Conservation (phyloP, 2,888 invertebrate genomes). For the Yponomeuta cagnagella region DNA sequence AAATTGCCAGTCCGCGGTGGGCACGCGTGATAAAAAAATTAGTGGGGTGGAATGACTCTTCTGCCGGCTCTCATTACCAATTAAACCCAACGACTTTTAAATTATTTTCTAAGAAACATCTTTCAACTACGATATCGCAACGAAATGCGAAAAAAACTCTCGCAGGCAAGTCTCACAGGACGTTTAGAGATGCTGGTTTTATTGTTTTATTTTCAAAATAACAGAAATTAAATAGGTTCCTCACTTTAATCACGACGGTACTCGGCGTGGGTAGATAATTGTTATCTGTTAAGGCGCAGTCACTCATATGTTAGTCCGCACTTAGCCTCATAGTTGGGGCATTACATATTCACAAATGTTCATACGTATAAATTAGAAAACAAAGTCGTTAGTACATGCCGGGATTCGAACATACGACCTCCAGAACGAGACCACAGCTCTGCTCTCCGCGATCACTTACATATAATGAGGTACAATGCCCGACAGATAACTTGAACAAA, state of each 20-base stretch:
- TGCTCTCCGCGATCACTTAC: no score
- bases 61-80: not conserved
- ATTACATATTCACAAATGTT: no score
- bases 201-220: slow-evolving; percentile 17
- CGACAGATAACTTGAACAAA: no score
- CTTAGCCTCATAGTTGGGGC: not conserved
- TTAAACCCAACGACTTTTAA: not conserved
- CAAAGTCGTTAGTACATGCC: no score
- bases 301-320: not conserved
- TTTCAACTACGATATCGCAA: not conserved
- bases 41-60: not conserved
- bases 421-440: no score
- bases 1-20: no score
- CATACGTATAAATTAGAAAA: no score
- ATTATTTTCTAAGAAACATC: not conserved
- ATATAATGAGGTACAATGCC: no score
- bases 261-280: slow-evolving; percentile 11
- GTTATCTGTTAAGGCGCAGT: not conserved
- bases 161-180: not conserved
- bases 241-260: slow-evolving; percentile 15
- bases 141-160: not conserved
- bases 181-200: slow-evolving; percentile 1
- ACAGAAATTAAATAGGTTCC: slow-evolving; percentile 19
- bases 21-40: not conserved
- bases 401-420: no score